Percentiles rank a stretch among this genome's conserved stretches.
Evolutionary conservation across 2,888 invertebrate species (phyloP).

Genomic region (Apeira syringaria): DNA sequence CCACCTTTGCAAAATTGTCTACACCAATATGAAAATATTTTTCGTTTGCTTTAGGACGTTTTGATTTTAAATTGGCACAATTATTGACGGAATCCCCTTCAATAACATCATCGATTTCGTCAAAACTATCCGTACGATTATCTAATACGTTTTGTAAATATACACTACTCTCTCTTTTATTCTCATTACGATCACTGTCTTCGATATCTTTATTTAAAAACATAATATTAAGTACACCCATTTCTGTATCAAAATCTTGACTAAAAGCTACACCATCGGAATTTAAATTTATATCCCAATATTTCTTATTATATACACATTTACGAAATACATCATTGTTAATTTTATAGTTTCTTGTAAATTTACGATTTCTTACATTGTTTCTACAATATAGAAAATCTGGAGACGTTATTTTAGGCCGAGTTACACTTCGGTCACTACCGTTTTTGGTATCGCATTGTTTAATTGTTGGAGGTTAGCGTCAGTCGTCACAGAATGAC

Average conservation of each 20-base stretch:
- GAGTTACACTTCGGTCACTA: conserved; percentile 11
- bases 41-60: conserved; percentile 6
- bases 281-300: conserved; percentile 36
- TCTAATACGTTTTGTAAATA: conserved; percentile 23
- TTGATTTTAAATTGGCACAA: conserved; percentile 10
- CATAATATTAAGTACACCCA: conserved; percentile 21
- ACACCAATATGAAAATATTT: conserved; percentile 4
- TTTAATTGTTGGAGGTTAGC: conserved; percentile 46
- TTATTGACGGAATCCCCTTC: conserved; percentile 1
- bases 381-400: conserved; percentile 1
- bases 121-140: conserved; percentile 5
- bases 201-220: conserved; percentile 18
- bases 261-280: conserved; percentile 25
- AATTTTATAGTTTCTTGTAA: not conserved
- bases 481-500: conserved; percentile 82
- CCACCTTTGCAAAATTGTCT: conserved; percentile 2
- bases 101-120: conserved; percentile 9
- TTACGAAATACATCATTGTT: conserved; percentile 1
- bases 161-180: conserved; percentile 16
- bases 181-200: conserved; percentile 10
- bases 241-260: conserved; percentile 14
- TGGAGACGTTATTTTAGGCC: conserved; percentile 1
- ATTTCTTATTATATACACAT: not conserved
- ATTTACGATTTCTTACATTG: not conserved
- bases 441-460: conserved; percentile 5